These are phyloP conservation scores for Galeopterus variegatus DNA, from an alignment of 2,113 vertebrate species.

Conservation along the genomic window DNA sequence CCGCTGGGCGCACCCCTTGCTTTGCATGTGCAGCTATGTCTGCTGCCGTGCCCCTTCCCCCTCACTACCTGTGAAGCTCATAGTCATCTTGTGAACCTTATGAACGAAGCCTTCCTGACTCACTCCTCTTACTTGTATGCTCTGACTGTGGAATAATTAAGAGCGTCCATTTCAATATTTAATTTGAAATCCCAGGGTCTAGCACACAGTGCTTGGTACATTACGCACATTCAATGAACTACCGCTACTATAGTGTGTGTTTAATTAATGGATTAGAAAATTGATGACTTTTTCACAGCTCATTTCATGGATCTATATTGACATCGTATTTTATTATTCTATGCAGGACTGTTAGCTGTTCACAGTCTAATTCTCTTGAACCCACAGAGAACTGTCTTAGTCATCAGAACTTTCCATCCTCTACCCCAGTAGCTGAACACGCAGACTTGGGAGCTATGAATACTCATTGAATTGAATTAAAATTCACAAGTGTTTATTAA, in stretches of 20 bases:
- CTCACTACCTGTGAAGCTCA: neutral
- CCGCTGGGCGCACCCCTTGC: neutral
- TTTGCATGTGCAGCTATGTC: neutral
- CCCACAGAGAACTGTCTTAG: constrained; percentile 9
- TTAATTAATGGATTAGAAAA: constrained; percentile 41
- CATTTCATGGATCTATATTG: neutral
- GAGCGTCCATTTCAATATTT: neutral
- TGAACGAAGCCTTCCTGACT: neutral
- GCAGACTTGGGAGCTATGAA: neutral
- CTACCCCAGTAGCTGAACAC: neutral
- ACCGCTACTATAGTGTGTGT: neutral
- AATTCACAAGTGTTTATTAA: constrained; percentile 15
- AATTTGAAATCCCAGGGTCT: neutral
- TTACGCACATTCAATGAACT: neutral
- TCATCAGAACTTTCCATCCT: neutral
- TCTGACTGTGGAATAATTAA: neutral
- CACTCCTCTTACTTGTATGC: neutral
- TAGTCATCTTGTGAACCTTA: neutral
- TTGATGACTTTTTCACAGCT: constrained; percentile 14
- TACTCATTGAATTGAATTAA: constrained; percentile 32
- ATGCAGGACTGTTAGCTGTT: neutral
- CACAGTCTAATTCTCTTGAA: constrained; percentile 51
- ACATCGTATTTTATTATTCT: constrained; percentile 52
- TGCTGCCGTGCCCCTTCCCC: no score
- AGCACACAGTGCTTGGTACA: neutral